Evolutionary conservation across 1,140 invertebrate species (phyloP).

Genomic region (Macrobrachium nipponense): DNA sequence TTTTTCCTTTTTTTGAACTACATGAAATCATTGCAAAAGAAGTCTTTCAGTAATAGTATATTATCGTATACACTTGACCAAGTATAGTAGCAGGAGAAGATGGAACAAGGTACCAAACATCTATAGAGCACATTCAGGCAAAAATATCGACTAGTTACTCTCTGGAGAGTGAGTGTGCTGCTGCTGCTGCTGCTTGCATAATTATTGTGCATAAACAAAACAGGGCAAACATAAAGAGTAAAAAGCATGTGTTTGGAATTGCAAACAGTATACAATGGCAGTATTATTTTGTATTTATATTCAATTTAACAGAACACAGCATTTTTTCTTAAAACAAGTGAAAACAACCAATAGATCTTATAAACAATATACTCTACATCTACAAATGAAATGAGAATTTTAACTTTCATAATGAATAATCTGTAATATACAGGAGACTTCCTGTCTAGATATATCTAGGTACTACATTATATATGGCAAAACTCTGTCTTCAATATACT

Average conservation of each 20-base stretch:
- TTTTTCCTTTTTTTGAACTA: not conserved
- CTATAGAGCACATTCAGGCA: constrained; percentile 27
- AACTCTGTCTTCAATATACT: constrained; percentile 53
- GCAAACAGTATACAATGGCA: too few relatives aligned
- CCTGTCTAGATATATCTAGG: constrained; percentile 56
- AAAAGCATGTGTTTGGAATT: constrained; percentile 20
- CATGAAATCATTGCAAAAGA: not conserved
- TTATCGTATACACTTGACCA: constrained; percentile 1
- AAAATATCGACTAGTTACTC: constrained; percentile 43
- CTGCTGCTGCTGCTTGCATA: constrained; percentile 6
- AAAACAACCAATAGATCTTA: constrained; percentile 47
- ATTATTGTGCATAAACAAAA: not conserved
- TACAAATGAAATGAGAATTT: constrained; percentile 21
- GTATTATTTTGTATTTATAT: too few relatives aligned
- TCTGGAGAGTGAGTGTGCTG: not conserved
- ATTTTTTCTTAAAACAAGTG: constrained; percentile 1
- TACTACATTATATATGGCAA: constrained; percentile 48
- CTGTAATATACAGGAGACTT: constrained; percentile 31
- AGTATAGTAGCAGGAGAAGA: constrained; percentile 3
- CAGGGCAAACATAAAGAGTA: constrained; percentile 1
- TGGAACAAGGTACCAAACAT: not conserved
- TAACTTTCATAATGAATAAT: constrained; percentile 26
- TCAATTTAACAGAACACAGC: too few relatives aligned
- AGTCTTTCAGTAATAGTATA: too few relatives aligned
- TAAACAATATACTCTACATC: constrained; percentile 28